Percentiles rank a stretch among this genome's conserved stretches.
Evolutionary conservation across 2,888 invertebrate species (phyloP).

Genomic region (Pedicia rivosa): DNA sequence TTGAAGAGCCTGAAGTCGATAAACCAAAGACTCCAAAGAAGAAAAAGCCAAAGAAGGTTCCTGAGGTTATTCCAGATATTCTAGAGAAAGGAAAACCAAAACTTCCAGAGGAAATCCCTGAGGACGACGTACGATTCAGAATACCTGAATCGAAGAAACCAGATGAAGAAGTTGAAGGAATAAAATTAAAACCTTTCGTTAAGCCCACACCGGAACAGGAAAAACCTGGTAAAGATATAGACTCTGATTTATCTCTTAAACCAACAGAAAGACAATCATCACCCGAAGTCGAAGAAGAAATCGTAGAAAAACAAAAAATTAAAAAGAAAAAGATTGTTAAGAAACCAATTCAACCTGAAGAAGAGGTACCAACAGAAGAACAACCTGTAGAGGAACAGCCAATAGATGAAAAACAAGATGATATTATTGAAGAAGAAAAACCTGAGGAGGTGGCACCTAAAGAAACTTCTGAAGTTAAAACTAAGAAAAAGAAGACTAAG

Average conservation of each 20-base stretch:
- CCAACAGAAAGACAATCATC: conserved; percentile 16
- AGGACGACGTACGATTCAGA: conserved; percentile 26
- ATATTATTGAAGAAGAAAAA: conserved; percentile 13
- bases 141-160: conserved; percentile 23
- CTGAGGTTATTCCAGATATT: conserved; percentile 29
- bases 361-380: conserved; percentile 23
- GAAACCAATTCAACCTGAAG: conserved; percentile 12
- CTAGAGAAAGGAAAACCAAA: conserved; percentile 31
- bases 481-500: too few species aligned
- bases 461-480: too few species aligned
- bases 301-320: conserved; percentile 13
- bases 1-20: conserved; percentile 17
- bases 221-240: conserved; percentile 11
- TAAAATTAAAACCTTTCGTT: conserved; percentile 21
- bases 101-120: conserved; percentile 20
- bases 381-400: conserved; percentile 28
- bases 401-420: conserved; percentile 15
- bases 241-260: conserved; percentile 25
- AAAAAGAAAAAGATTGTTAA: conserved; percentile 17
- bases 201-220: conserved; percentile 13
- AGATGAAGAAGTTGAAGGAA: conserved; percentile 21
- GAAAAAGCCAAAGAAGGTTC: conserved; percentile 28
- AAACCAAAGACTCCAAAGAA: conserved; percentile 23
- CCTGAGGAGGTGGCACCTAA: conserved; percentile 15
- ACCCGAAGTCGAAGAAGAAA: conserved; percentile 20